Conservation (phyloP, 2,888 invertebrate genomes). For the Euplagia quadripunctaria region DNA sequence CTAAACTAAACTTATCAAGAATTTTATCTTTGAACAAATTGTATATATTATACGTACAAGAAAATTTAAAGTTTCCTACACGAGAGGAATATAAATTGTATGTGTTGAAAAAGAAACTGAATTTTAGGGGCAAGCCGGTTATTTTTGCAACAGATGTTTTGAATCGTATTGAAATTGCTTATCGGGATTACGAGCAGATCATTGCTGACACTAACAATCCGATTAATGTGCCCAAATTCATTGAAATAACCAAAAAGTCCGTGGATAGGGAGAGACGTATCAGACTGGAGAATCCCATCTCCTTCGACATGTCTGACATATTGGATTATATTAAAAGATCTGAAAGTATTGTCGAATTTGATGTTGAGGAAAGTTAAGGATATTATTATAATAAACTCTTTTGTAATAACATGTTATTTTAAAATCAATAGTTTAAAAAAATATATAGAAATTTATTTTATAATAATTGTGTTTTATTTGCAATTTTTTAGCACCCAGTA, state of each 20-base stretch:
- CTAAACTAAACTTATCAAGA: constrained; percentile 4
- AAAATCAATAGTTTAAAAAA: too few species aligned
- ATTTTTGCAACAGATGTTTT: constrained; percentile 9
- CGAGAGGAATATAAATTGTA: background rate
- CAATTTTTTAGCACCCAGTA: too few species aligned
- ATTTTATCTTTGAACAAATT: constrained; percentile 15
- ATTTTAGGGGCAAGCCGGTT: background rate
- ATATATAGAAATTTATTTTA: too few species aligned
- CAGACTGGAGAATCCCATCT: background rate
- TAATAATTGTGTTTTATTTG: too few species aligned
- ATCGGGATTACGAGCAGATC: background rate
- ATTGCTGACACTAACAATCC: too few species aligned
- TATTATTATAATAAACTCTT: too few species aligned
- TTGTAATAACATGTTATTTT: too few species aligned
- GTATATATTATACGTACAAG: constrained; percentile 11
- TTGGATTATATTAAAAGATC: background rate
- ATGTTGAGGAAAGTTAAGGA: background rate
- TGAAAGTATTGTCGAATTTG: background rate
- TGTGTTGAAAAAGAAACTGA: constrained; percentile 14
- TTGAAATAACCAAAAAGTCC: background rate
- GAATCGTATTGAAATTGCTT: background rate
- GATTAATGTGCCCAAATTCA: background rate
- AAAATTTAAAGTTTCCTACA: constrained; percentile 5
- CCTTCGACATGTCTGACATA: background rate
- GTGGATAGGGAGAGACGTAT: constrained; percentile 2